A percentile compares a stretch with the other conserved stretches of the same genome.
These are phyloP conservation scores for Campoletis sonorensis DNA, from an alignment of 1,140 invertebrate species.

Conservation along the genomic window DNA sequence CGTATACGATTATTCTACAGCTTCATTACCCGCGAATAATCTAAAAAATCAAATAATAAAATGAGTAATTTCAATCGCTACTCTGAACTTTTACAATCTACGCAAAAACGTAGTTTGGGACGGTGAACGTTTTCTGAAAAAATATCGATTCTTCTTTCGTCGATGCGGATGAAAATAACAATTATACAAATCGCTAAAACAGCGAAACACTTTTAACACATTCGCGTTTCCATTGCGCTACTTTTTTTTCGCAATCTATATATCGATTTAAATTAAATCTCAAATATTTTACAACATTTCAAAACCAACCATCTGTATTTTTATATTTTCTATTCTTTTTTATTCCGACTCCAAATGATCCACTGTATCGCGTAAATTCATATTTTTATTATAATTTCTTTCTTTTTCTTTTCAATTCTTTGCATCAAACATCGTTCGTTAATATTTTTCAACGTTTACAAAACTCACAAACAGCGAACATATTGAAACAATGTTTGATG, in stretches of 20 bases:
- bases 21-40: background rate
- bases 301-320: slow-evolving; percentile 37
- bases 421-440: too few relatives aligned
- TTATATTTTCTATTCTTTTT: background rate
- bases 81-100: background rate
- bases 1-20: background rate
- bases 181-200: slow-evolving; percentile 7
- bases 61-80: background rate
- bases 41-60: background rate
- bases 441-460: too few relatives aligned
- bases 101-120: slow-evolving; percentile 38
- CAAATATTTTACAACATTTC: slow-evolving; percentile 32
- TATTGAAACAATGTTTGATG: too few relatives aligned
- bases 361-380: too few relatives aligned
- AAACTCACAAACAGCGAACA: too few relatives aligned
- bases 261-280: slow-evolving; percentile 24
- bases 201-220: background rate
- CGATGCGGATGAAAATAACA: slow-evolving; percentile 34
- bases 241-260: background rate
- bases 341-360: background rate
- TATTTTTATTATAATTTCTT: slow-evolving; percentile 10
- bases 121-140: slow-evolving; percentile 47
- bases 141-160: slow-evolving; percentile 32
- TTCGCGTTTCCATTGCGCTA: background rate
- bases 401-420: background rate